Percentiles rank a stretch among this genome's conserved stretches.
Conservation (phyloP, 1,140 invertebrate species). For the Drosophila erecta region DNA sequence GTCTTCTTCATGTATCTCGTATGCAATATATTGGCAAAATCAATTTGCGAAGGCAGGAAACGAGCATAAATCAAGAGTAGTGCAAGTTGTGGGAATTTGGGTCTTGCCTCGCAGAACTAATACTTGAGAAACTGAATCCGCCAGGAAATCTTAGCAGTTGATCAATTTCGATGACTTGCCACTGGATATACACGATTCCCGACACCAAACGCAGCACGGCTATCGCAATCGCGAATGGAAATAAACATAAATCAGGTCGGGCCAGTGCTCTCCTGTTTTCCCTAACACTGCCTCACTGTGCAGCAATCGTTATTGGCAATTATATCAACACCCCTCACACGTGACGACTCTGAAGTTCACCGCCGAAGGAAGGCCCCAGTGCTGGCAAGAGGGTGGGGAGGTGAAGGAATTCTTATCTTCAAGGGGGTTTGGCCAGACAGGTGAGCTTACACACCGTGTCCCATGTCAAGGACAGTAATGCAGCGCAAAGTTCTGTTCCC, state of each 20-base stretch:
- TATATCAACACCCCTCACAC: constrained; percentile 71
- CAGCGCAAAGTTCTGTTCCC: constrained; percentile 13
- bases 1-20: not conserved
- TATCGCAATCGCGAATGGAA: too few relatives aligned
- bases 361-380: constrained; percentile 14
- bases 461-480: constrained; percentile 28
- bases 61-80: not conserved
- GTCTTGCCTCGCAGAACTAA: too few relatives aligned
- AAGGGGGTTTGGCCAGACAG: not conserved
- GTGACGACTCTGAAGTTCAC: constrained; percentile 75
- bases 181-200: too few relatives aligned
- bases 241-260: too few relatives aligned
- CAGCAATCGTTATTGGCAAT: constrained; percentile 55
- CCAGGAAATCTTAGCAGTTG: too few relatives aligned
- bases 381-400: not conserved
- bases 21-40: constrained; percentile 21
- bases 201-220: too few relatives aligned
- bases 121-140: too few relatives aligned
- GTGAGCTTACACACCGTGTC: constrained; percentile 3
- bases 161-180: too few relatives aligned
- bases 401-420: constrained; percentile 25
- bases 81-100: too few relatives aligned
- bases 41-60: constrained; percentile 35
- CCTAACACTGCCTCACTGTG: not conserved
- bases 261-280: too few relatives aligned